phyloP scores from a whole-genome alignment of 2,888 invertebrate genomes.

The Synanthedon myopaeformis region DNA sequence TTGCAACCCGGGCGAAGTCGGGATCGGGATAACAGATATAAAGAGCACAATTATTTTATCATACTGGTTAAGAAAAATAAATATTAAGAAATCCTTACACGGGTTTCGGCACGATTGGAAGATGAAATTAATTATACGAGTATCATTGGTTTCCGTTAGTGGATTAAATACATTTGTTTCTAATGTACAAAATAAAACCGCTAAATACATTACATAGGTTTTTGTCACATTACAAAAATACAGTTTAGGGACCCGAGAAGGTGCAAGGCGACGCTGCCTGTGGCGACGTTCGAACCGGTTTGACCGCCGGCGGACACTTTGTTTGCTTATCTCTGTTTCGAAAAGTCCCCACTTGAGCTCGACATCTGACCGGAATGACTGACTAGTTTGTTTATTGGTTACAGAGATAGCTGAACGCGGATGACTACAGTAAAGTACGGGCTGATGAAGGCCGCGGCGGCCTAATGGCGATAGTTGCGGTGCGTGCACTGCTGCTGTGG shows the following conservation, averaged over 20 bases:
- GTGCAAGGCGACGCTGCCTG: conserved; percentile 35
- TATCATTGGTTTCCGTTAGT: too few relatives aligned
- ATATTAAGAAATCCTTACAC: too few relatives aligned
- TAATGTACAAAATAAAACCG: too few relatives aligned
- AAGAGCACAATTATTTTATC: too few relatives aligned
- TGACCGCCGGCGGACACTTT: conserved; percentile 38
- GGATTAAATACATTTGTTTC: too few relatives aligned
- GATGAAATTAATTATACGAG: too few relatives aligned
- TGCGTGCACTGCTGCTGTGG: conserved; percentile 41
- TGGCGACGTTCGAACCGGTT: conserved; percentile 45
- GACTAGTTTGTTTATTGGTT: conserved; percentile 29
- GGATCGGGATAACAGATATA: too few relatives aligned
- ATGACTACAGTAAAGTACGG: conserved; percentile 38
- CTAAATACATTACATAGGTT: background rate
- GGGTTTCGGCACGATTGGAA: too few relatives aligned
- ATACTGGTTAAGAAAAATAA: too few relatives aligned
- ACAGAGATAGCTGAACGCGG: conserved; percentile 39
- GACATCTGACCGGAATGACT: conserved; percentile 14
- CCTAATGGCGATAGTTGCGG: conserved; percentile 46
- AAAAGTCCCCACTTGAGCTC: conserved; percentile 23
- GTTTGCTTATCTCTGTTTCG: conserved; percentile 38
- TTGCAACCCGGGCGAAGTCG: too few relatives aligned
- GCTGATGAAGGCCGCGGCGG: conserved; percentile 52
- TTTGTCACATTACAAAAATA: conserved; percentile 6
- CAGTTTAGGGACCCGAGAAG: conserved; percentile 50